Conservation (phyloP, 1,140 invertebrate species). For the Semibalanus balanoides region DNA sequence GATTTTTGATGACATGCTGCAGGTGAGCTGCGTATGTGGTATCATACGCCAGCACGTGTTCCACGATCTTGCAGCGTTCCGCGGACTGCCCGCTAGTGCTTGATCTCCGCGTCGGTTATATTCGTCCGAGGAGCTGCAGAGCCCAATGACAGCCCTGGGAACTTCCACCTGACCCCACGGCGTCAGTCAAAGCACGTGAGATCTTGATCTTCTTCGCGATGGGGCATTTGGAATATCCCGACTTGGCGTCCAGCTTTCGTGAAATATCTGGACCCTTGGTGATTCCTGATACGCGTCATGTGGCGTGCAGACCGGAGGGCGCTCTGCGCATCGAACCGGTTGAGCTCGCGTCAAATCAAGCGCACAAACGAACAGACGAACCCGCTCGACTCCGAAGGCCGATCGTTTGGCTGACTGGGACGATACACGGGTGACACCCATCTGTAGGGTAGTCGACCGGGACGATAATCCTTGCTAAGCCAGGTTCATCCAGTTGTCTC, state of each 20-base stretch:
- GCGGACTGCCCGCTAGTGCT: constrained; percentile 13
- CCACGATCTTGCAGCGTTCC: constrained; percentile 18
- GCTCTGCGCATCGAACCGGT: constrained; percentile 5
- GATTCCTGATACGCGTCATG: constrained; percentile 18
- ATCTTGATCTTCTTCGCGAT: constrained; percentile 21
- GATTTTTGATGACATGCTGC: constrained; percentile 11
- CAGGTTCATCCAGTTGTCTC: not conserved
- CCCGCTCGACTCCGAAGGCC: not conserved
- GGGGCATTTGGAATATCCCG: constrained; percentile 25
- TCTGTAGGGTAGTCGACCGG: not conserved
- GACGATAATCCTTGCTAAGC: not conserved
- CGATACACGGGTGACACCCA: not conserved
- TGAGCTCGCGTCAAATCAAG: constrained; percentile 22
- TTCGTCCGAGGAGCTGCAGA: constrained; percentile 19
- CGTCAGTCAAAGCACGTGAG: not conserved
- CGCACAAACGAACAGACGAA: constrained; percentile 12
- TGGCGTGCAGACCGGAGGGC: constrained; percentile 20
- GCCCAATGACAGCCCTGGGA: constrained; percentile 16
- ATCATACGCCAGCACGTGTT: constrained; percentile 17
- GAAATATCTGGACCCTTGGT: constrained; percentile 12
- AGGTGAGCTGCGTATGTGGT: constrained; percentile 12
- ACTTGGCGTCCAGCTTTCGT: constrained; percentile 23
- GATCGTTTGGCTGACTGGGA: not conserved
- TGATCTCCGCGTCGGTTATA: constrained; percentile 19
- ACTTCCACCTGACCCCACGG: constrained; percentile 11